A percentile compares a stretch with the other conserved stretches of the same genome.
These are phyloP conservation scores for Holcopasites calliopsidis DNA, from an alignment of 1,140 invertebrate genomes.

Conservation along the genomic window DNA sequence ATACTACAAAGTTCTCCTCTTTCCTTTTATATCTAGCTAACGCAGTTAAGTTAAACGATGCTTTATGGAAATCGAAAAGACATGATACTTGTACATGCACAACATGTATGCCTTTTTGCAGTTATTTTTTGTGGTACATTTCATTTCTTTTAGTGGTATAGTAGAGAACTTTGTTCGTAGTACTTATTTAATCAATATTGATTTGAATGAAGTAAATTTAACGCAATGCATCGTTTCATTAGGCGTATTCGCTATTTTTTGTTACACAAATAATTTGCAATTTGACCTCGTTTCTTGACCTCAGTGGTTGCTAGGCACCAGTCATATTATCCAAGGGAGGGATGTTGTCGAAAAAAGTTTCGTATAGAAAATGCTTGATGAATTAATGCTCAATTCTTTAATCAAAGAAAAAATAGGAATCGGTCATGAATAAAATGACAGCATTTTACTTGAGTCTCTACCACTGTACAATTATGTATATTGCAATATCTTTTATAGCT, in stretches of 20 bases:
- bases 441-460: not conserved
- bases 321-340: slow-evolving; percentile 16
- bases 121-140: too few relatives aligned
- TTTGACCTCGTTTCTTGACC: slow-evolving; percentile 66
- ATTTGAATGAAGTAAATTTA: not conserved
- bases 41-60: not conserved
- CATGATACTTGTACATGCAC: not conserved
- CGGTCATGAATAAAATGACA: not conserved
- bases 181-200: not conserved
- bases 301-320: slow-evolving; percentile 61
- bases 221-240: not conserved
- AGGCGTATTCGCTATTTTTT: slow-evolving; percentile 32
- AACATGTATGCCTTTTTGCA: too few relatives aligned
- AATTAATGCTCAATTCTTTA: slow-evolving; percentile 5
- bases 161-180: not conserved
- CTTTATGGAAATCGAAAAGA: not conserved
- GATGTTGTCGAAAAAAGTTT: slow-evolving; percentile 56
- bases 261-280: slow-evolving; percentile 35
- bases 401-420: not conserved
- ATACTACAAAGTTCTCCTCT: not conserved
- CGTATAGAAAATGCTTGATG: slow-evolving; percentile 40
- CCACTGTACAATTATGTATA: not conserved
- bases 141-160: not conserved
- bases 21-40: not conserved
- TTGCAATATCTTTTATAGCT: not conserved